Percentiles rank a stretch among this genome's conserved stretches.
These are phyloP conservation scores for Torymus auratus DNA, from an alignment of 2,888 invertebrate genomes.

Conservation along the genomic window DNA sequence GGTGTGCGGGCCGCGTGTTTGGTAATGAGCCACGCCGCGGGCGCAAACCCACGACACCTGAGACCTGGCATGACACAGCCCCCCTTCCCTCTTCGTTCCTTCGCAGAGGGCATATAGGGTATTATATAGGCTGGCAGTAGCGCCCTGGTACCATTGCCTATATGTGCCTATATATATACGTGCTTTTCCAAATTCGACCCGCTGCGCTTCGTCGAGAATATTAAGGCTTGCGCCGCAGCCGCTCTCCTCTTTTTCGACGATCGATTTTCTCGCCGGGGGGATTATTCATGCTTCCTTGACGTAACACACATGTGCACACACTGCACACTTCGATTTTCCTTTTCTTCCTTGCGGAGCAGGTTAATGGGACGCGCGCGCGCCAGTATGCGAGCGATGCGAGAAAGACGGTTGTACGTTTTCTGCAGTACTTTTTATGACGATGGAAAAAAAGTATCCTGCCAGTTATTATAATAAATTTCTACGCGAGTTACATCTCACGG, in stretches of 20 bases:
- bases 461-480: neutral
- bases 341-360: slow-evolving; percentile 7
- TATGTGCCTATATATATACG: too few relatives aligned
- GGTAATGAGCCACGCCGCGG: slow-evolving; percentile 21
- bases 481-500: neutral
- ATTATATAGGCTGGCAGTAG: too few relatives aligned
- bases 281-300: neutral
- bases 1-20: slow-evolving; percentile 21
- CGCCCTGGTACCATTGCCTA: too few relatives aligned
- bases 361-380: slow-evolving; percentile 8
- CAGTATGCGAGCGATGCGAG: too few relatives aligned
- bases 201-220: too few relatives aligned
- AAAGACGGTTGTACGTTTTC: too few relatives aligned
- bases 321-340: slow-evolving; percentile 13
- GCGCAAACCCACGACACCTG: slow-evolving; percentile 25
- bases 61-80: slow-evolving; percentile 32
- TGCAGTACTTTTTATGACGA: neutral
- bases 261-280: too few relatives aligned
- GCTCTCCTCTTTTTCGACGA: neutral
- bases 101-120: too few relatives aligned
- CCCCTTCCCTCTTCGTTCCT: too few relatives aligned
- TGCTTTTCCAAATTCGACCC: too few relatives aligned
- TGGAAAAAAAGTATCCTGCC: neutral
- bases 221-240: neutral
- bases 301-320: neutral